Evolutionary conservation across 2,113 vertebrate genomes (phyloP).

Genomic region (Salvator merianae): DNA sequence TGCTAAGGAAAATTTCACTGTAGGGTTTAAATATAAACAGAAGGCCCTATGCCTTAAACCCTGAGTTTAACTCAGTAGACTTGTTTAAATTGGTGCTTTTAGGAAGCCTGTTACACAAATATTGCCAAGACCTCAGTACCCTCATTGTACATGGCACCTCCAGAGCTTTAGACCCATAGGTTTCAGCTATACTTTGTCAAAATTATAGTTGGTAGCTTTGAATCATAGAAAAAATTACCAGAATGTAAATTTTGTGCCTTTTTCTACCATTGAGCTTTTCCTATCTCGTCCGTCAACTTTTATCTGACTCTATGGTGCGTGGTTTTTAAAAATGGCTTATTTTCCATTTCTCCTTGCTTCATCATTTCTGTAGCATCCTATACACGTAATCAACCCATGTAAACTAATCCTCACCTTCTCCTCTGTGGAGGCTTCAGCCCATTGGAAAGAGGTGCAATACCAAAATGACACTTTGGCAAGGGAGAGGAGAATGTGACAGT

Average conservation of each 20-base stretch:
- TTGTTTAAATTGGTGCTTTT: conserved; percentile 28
- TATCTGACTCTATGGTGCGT: neutral
- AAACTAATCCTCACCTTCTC: neutral
- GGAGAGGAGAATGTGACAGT: neutral
- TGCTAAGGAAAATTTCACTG: neutral
- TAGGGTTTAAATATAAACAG: neutral
- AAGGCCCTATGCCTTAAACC: neutral
- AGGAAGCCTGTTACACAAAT: conserved; percentile 32
- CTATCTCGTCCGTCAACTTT: neutral
- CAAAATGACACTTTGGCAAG: neutral
- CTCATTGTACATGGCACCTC: neutral
- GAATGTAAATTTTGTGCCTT: conserved; percentile 12
- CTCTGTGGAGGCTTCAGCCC: neutral
- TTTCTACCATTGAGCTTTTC: conserved; percentile 4
- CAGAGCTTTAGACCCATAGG: conserved; percentile 4
- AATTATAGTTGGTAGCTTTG: conserved; percentile 16
- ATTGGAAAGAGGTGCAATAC: conserved; percentile 11
- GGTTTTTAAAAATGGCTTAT: neutral
- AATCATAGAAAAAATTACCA: conserved; percentile 8
- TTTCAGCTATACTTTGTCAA: conserved; percentile 1
- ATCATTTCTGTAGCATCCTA: neutral
- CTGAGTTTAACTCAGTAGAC: neutral
- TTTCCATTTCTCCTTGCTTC: neutral
- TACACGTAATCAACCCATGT: neutral
- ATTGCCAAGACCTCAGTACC: neutral